These are phyloP conservation scores for Syngnathus typhle DNA, from an alignment of 2,113 vertebrate species.

Conservation along the genomic window DNA sequence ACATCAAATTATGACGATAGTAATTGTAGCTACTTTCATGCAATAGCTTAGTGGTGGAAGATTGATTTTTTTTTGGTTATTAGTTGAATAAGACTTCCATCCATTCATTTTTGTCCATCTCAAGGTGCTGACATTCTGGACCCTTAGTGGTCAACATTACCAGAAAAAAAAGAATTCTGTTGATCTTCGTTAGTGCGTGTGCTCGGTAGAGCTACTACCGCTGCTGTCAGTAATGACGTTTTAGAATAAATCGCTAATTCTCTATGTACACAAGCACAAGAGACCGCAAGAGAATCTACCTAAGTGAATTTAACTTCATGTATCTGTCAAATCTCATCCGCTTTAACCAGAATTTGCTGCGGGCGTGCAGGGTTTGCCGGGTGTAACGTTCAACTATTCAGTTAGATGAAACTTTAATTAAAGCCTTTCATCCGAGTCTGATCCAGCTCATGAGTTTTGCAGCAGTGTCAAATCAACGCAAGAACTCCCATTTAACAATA, in stretches of 20 bases:
- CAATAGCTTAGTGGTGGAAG: no score
- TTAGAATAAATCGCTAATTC: not conserved
- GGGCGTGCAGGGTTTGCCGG: not conserved
- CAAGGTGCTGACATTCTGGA: no score
- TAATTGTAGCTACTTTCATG: no score
- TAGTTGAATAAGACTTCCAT: no score
- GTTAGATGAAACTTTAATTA: slow-evolving; percentile 9
- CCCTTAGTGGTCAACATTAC: not conserved
- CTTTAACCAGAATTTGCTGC: not conserved
- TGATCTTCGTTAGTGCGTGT: not conserved
- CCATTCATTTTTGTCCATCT: no score
- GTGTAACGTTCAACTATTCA: not conserved
- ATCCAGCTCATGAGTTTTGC: not conserved
- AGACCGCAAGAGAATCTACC: not conserved
- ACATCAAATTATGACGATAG: no score
- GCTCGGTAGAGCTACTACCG: not conserved
- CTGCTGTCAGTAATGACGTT: not conserved
- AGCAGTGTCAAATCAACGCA: not conserved
- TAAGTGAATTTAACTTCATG: not conserved
- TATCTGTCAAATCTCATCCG: slow-evolving; percentile 5
- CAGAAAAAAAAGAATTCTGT: not conserved
- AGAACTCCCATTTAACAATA: not conserved
- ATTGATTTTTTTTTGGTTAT: no score
- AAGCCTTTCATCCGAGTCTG: slow-evolving; percentile 8
- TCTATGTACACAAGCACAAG: not conserved